phyloP scores from a whole-genome alignment of 2,113 vertebrate genomes.

The Scatophagus argus region DNA sequence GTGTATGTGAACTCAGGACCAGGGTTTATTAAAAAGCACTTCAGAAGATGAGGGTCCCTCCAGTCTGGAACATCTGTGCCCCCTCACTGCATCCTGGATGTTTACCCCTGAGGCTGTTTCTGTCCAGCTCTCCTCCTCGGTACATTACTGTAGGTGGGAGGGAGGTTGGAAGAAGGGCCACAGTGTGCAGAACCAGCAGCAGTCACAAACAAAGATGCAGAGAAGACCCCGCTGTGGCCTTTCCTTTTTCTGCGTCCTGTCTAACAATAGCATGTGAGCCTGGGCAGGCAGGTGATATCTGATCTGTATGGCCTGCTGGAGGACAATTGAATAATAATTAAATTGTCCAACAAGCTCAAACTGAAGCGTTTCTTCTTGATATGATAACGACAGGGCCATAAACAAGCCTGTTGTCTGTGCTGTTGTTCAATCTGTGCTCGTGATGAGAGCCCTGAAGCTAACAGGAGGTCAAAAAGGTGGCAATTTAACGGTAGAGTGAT shows the following conservation, averaged over 20 bases:
- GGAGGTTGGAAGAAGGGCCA: constrained; percentile 13
- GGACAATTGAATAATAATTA: background rate
- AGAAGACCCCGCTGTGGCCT: background rate
- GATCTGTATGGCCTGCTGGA: background rate
- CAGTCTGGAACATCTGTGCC: constrained; percentile 74
- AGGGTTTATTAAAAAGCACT: constrained; percentile 59
- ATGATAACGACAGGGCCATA: background rate
- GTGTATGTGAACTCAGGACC: constrained; percentile 21
- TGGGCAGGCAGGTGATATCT: background rate
- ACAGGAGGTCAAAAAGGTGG: background rate
- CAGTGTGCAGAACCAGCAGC: constrained; percentile 1
- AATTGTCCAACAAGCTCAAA: background rate
- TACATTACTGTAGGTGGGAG: constrained; percentile 6
- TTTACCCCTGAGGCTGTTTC: constrained; percentile 73
- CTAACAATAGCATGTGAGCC: background rate
- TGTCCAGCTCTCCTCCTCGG: constrained; percentile 34
- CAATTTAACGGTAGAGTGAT: background rate
- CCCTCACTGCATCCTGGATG: constrained; percentile 60
- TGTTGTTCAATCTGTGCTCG: background rate
- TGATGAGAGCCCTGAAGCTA: constrained; percentile 13
- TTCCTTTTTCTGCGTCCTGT: background rate
- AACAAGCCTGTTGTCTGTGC: background rate
- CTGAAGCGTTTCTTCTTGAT: background rate
- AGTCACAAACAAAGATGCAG: background rate
- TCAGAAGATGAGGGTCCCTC: constrained; percentile 40